Conservation (phyloP, 2,113 vertebrate species). For the Cichladusa arquata region DNA sequence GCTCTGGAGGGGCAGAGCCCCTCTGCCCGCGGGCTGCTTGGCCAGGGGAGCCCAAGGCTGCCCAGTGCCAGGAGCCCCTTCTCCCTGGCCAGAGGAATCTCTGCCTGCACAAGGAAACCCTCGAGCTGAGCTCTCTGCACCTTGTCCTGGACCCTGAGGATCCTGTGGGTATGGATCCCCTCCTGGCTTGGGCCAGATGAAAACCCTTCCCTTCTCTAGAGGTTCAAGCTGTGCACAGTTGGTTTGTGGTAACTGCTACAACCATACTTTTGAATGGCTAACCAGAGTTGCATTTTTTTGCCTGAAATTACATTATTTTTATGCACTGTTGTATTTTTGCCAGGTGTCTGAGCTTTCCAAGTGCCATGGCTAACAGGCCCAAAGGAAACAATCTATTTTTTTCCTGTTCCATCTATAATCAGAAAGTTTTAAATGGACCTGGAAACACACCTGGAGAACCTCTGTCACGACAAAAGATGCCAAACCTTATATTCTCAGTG, state of each 20-base stretch:
- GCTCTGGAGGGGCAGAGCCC: not conserved
- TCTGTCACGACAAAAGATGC: not conserved
- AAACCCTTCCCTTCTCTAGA: not conserved
- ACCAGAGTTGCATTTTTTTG: not conserved
- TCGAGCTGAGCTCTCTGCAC: not conserved
- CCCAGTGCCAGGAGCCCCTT: not conserved
- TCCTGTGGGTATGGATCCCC: not conserved
- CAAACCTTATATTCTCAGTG: not conserved
- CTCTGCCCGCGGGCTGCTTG: not conserved
- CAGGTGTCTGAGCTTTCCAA: not conserved
- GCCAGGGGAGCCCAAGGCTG: not conserved
- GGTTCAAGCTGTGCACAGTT: not conserved
- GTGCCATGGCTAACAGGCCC: not conserved
- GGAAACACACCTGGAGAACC: not conserved
- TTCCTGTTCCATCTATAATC: not conserved
- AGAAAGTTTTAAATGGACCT: not conserved
- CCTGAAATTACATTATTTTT: not conserved
- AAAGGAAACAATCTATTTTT: not conserved
- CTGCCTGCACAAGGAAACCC: not conserved
- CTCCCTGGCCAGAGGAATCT: not conserved
- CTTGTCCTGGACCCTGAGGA: fast-evolving
- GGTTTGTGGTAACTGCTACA: not conserved
- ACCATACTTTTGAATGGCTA: not conserved
- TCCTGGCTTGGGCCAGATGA: not conserved
- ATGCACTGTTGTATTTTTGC: not conserved